Base-by-base conservation (phyloP, 1,140 invertebrate species). In the Pseudachorutes palmiensis region DNA sequence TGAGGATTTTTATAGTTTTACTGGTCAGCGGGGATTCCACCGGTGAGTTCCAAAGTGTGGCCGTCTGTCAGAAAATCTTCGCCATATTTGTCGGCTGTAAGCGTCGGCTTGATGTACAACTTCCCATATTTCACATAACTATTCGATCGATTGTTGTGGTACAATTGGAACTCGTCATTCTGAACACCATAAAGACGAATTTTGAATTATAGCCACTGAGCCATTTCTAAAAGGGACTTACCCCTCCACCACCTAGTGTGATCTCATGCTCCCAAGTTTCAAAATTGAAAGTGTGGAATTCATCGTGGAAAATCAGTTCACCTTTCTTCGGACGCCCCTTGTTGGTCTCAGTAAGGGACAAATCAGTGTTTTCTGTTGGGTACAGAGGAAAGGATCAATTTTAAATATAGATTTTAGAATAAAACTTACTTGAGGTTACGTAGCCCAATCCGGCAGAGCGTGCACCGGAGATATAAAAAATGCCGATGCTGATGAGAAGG, bases 101-200 rank as follows among this genome's bases (percentile, higher is more conserved):
- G 76, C 0, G 79, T 78, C 22, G 86, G 86, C 45, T 78, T 84
- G 26, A 90, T 85, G 48, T 77, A 75, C 1, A 91, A 74, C 1
- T 76, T 77, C 0, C 86, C 84, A 71, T 86, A 78, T 19, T 76
- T 75, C 0, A 83, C 76, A 33, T 81, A 82, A 1, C 87, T 78
- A 76, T 86, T 87, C n/a, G 79, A 77, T 14, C 78, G 70, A 66
- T 83, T 80, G 67, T 85, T 81, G 26, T 82, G 77, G 75, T 89
- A 89, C 19, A 85, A 78, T 67, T 87, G 84, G 76, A 89, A 90
- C 69, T 89, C 69, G 19, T 58, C 51, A 31, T 70, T 70, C 69
- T 70, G 31, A 66, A 45, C 12, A 22, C 32, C 2, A 2, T 29
- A 59, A n/a, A 60, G 22, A 60, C 26, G n/a, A 66, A 30, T 12